Percentiles rank a stretch among this genome's conserved stretches.
phyloP scores from a whole-genome alignment of 2,888 invertebrate genomes.

The Pegoplata infirma region DNA sequence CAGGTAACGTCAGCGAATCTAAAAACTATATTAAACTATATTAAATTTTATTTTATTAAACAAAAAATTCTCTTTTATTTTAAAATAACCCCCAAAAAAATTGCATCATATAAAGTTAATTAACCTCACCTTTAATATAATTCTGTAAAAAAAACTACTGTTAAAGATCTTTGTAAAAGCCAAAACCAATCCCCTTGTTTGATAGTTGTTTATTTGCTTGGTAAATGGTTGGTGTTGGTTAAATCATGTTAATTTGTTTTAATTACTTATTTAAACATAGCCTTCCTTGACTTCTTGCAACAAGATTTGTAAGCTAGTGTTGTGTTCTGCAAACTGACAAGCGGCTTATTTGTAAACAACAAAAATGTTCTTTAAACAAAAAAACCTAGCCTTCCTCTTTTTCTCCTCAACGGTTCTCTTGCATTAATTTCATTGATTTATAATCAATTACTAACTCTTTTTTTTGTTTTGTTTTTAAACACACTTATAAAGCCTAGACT shows the following conservation, averaged over 20 bases:
- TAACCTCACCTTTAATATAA: not conserved
- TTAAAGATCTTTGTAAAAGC: not conserved
- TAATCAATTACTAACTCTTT: constrained; percentile 51
- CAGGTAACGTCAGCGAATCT: not conserved
- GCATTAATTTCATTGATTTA: constrained; percentile 51
- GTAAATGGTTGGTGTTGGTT: constrained; percentile 15
- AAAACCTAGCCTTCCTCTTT: not conserved
- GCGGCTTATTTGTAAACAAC: not conserved
- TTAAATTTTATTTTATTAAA: not conserved
- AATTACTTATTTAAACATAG: constrained; percentile 55
- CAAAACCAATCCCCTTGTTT: not conserved
- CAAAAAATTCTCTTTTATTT: constrained; percentile 13
- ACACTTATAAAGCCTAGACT: not conserved
- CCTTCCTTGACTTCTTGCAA: constrained; percentile 43
- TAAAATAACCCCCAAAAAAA: constrained; percentile 1
- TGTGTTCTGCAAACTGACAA: not conserved
- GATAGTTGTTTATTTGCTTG: not conserved
- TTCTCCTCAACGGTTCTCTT: not conserved
- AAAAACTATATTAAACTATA: constrained; percentile 30
- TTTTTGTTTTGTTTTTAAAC: no score
- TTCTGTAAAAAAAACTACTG: not conserved
- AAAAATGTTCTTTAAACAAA: not conserved
- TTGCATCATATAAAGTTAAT: constrained; percentile 36
- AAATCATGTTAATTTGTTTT: constrained; percentile 58
- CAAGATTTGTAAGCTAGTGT: not conserved